These are phyloP conservation scores for Spea multiplicata DNA, from an alignment of 2,113 vertebrate species.

Conservation along the genomic window DNA sequence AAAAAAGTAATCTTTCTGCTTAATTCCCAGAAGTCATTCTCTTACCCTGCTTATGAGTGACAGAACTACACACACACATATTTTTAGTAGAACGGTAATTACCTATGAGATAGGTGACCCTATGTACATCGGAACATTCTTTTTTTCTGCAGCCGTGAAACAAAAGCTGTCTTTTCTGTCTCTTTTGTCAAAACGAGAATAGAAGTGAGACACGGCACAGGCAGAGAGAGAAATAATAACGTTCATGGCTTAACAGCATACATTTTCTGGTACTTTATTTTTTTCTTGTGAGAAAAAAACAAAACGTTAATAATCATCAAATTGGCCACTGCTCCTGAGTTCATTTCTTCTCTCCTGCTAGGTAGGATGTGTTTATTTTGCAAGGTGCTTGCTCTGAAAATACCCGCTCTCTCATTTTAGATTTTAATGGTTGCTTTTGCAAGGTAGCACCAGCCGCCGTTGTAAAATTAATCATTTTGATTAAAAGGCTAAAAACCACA, in stretches of 20 bases:
- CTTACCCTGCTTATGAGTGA: conserved; percentile 55
- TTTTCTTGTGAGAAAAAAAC: conserved; percentile 31
- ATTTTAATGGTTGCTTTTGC: neutral
- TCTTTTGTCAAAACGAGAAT: conserved; percentile 49
- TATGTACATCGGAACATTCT: conserved; percentile 34
- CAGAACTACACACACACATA: conserved; percentile 37
- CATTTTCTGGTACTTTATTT: neutral
- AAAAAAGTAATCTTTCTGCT: conserved; percentile 65
- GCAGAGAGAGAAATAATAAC: conserved; percentile 28
- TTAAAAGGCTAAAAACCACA: neutral
- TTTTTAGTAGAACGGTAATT: conserved; percentile 56
- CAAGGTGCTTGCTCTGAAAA: neutral
- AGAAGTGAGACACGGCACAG: conserved; percentile 31
- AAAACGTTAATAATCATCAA: conserved; percentile 50
- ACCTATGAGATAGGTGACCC: conserved; percentile 53
- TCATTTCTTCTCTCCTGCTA: conserved; percentile 23
- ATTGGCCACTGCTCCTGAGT: neutral
- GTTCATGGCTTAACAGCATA: conserved; percentile 18
- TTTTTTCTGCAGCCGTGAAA: conserved; percentile 44
- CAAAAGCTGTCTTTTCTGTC: conserved; percentile 52
- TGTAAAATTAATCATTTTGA: neutral
- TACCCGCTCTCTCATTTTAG: neutral
- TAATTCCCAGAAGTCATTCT: conserved; percentile 69
- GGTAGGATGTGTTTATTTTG: neutral
- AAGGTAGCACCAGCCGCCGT: neutral